A percentile compares a stretch with the other conserved stretches of the same genome.
Evolutionary conservation across 2,888 invertebrate species (phyloP).

Genomic region (Phyllotreta striolata): DNA sequence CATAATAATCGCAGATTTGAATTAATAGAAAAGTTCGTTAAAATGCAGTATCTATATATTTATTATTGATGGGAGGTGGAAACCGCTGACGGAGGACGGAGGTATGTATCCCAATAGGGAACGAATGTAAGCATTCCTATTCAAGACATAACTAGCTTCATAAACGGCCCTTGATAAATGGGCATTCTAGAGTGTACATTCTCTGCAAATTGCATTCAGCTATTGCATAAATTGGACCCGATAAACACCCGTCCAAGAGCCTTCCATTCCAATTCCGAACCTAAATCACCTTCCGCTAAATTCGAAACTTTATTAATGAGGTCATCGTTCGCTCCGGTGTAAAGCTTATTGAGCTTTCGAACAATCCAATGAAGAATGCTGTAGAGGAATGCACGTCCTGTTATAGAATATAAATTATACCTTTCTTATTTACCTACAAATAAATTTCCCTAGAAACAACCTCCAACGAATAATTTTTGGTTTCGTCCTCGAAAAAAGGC

Average conservation of each 20-base stretch:
- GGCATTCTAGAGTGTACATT: slow-evolving; percentile 61
- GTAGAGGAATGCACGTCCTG: too few relatives aligned
- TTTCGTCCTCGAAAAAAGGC: neutral
- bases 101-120: slow-evolving; percentile 34
- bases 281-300: slow-evolving; percentile 40
- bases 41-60: too few relatives aligned
- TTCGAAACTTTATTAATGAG: slow-evolving; percentile 32
- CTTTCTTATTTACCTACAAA: too few relatives aligned
- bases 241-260: slow-evolving; percentile 54
- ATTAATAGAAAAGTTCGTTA: too few relatives aligned
- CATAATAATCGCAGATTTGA: too few relatives aligned
- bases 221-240: slow-evolving; percentile 61
- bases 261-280: slow-evolving; percentile 38
- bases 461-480: too few relatives aligned
- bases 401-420: too few relatives aligned
- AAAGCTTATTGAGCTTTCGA: slow-evolving; percentile 1
- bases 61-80: slow-evolving; percentile 4
- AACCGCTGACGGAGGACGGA: slow-evolving; percentile 30
- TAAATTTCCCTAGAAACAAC: too few relatives aligned
- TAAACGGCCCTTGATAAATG: slow-evolving; percentile 61
- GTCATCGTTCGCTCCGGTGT: neutral
- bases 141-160: slow-evolving; percentile 58
- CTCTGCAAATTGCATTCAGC: slow-evolving; percentile 61
- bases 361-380: too few relatives aligned
- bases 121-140: slow-evolving; percentile 27